Conservation (phyloP, 2,888 invertebrate genomes). For the Ephialtes manifestator region DNA sequence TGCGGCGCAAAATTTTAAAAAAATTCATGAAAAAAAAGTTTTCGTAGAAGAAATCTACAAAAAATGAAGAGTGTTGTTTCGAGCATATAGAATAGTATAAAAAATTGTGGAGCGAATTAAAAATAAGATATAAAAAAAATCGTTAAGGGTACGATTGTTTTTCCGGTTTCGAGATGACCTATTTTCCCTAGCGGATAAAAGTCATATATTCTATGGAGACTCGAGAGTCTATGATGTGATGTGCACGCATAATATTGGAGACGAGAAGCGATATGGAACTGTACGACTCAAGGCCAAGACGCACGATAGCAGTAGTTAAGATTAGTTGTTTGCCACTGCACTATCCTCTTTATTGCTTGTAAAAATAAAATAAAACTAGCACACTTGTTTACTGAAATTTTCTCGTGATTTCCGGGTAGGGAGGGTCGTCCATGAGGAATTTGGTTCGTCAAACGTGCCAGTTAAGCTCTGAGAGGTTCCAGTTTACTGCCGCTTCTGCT, state of each 20-base stretch:
- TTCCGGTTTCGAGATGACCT: background rate
- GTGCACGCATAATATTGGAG: conserved; percentile 52
- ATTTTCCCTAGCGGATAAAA: conserved; percentile 18
- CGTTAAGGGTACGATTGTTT: conserved; percentile 43
- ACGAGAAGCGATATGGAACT: conserved; percentile 3
- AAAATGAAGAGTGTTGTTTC: too few relatives aligned
- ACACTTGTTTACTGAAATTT: conserved; percentile 20
- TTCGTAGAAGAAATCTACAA: too few relatives aligned
- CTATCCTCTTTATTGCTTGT: conserved; percentile 46
- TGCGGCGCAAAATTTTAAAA: too few relatives aligned
- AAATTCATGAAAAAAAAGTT: too few relatives aligned
- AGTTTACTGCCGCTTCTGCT: background rate
- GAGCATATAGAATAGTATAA: too few relatives aligned
- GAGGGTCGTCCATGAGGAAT: background rate
- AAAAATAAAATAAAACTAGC: conserved; percentile 22
- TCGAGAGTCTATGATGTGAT: background rate
- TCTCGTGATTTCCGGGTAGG: conserved; percentile 12
- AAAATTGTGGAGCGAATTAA: too few relatives aligned
- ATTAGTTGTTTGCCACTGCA: conserved; percentile 42
- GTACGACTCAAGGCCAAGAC: conserved; percentile 61
- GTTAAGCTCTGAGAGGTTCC: background rate
- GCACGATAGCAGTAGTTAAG: conserved; percentile 49
- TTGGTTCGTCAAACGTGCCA: background rate
- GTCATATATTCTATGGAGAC: conserved; percentile 7
- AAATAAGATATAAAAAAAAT: too few relatives aligned